Evolutionary conservation across 2,797 vertebrate genomes (phyloP), one percentile per base, ranked within the genome.

Genomic region (Mus minutoides): DNA sequence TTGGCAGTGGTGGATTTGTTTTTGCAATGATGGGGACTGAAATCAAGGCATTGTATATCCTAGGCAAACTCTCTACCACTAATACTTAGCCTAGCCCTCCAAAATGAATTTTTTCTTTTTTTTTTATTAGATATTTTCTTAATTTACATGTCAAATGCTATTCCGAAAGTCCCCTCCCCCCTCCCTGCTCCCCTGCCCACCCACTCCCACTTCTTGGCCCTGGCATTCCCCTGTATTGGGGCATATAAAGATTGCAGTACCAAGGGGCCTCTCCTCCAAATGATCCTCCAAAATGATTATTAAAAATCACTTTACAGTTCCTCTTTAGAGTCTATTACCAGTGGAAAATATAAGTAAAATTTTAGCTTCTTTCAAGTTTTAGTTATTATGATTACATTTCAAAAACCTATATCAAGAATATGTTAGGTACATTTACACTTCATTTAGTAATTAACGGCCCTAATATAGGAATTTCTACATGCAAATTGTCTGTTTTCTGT

Each of bases 301-400:
- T 12, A 49, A 76, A 94, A 87, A 67, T 24, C 60, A 86, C 46
- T 91, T 95, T 79, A 77, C 7, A 82, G 85, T 92, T 91, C 26
- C 92, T 84, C 92, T 52, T 96, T 94, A 88, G 54, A 83, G 62
- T 13, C 96, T 8, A 94, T 96, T 95, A 54, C 87, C 17, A 87
- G 3, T 94, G 62, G 5, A 90, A 58, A 93, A 17, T 69, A 52
- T 86, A 14, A 43, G 10, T 80, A 93, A 87, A 92, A 67, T 75
- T 78, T 94, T 94, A 94, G 91, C 60, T 92, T 37, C 11, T 52
- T 93, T 95, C 92, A 93, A 73, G 52, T 85, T 49, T 49, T 58
- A 87, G 22, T 40, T 93, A 58, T 49, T 80, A 90, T 34, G 46
- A 34, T 84, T 96, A 79, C n/a, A 95, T 89, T 94, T 96, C 49